These are phyloP conservation scores for Acanthornis magna DNA, from an alignment of 2,797 vertebrate genomes.

Conservation along the genomic window DNA sequence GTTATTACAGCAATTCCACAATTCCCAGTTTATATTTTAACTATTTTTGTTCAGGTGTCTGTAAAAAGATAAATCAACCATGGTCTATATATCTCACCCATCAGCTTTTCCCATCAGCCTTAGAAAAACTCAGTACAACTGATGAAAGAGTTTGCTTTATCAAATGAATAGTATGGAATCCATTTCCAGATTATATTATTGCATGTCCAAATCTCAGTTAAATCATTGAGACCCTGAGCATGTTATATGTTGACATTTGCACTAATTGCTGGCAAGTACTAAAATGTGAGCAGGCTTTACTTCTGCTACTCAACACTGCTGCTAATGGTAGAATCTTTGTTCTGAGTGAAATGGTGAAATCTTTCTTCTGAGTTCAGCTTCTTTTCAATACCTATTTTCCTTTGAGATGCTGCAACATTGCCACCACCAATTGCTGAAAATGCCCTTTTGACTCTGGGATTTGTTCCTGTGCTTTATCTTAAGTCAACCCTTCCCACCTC, in stretches of 20 bases:
- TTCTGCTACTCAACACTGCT: neutral
- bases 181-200: neutral
- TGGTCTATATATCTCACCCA: neutral
- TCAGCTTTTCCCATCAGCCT: neutral
- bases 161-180: neutral
- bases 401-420: neutral
- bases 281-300: neutral
- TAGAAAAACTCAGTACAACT: neutral
- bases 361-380: neutral
- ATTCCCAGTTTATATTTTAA: neutral
- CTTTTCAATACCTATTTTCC: neutral
- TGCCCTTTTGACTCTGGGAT: neutral
- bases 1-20: neutral
- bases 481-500: neutral
- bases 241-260: neutral
- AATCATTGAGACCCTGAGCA: neutral
- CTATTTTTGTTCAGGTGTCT: neutral
- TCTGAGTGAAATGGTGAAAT: neutral
- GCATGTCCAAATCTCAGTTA: neutral
- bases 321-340: neutral
- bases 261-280: neutral
- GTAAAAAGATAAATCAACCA: neutral
- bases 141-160: neutral
- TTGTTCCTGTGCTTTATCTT: neutral
- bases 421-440: neutral